These are phyloP conservation scores for Pyrocoelia pectoralis DNA, from an alignment of 2,888 invertebrate genomes.

Conservation along the genomic window DNA sequence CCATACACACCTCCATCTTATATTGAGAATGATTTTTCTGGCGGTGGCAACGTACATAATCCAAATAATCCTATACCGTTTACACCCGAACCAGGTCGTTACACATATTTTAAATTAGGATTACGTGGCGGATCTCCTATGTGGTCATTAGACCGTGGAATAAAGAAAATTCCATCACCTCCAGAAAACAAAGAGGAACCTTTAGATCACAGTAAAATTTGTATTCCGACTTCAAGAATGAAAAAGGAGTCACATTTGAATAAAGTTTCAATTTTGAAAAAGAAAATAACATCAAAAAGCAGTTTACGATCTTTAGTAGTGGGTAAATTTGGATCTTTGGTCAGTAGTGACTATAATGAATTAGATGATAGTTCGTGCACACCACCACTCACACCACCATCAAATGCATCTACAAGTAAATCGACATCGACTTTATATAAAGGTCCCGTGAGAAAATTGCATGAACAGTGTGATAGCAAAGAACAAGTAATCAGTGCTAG, in stretches of 20 bases:
- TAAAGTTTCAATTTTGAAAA: conserved; percentile 69
- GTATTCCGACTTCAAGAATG: conserved; percentile 44
- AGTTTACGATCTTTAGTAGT: conserved; percentile 56
- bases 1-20: conserved; percentile 54
- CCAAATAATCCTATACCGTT: conserved; percentile 67
- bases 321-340: conserved; percentile 63
- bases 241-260: conserved; percentile 62
- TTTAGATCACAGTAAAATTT: conserved; percentile 32
- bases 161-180: conserved; percentile 55
- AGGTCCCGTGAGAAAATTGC: conserved; percentile 46
- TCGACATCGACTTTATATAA: conserved; percentile 43
- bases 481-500: conserved; percentile 45
- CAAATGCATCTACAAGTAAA: conserved; percentile 47
- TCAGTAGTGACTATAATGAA: conserved; percentile 68
- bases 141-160: conserved; percentile 63
- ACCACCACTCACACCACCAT: conserved; percentile 64
- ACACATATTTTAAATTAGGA: conserved; percentile 68
- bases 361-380: conserved; percentile 67
- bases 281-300: conserved; percentile 58
- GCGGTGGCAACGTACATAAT: conserved; percentile 65
- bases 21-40: conserved; percentile 41
- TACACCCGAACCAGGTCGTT: conserved; percentile 67
- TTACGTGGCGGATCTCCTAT: conserved; percentile 73
- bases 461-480: conserved; percentile 44
- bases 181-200: conserved; percentile 46